A percentile compares a stretch with the other conserved stretches of the same genome.
Evolutionary conservation across 1,140 invertebrate genomes (phyloP).

Genomic region (Physella acuta): DNA sequence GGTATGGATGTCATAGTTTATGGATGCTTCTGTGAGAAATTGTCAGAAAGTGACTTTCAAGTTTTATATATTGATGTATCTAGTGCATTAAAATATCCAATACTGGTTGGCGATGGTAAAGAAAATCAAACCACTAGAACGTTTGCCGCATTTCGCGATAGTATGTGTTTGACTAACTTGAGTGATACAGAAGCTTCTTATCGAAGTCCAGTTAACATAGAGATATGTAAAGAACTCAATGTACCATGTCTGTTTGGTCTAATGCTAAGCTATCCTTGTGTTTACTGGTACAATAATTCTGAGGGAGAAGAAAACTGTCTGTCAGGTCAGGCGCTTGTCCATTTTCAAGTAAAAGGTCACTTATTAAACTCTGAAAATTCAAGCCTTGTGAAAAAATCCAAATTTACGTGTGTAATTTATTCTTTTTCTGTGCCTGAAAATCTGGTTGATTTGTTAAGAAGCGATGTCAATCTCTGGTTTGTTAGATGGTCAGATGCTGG

Average conservation of each 20-base stretch:
- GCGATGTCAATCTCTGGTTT: neutral
- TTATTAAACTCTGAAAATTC: neutral
- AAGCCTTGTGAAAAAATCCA: neutral
- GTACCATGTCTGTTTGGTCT: slow-evolving; percentile 19
- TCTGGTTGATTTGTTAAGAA: neutral
- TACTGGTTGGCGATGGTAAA: neutral
- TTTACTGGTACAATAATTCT: slow-evolving; percentile 13
- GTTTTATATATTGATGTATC: neutral
- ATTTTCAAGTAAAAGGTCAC: slow-evolving; percentile 7
- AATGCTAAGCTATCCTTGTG: slow-evolving; percentile 14
- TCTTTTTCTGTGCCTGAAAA: slow-evolving; percentile 8
- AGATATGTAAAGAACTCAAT: neutral
- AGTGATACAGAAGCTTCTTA: neutral
- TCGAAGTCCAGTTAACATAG: neutral
- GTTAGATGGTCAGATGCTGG: neutral
- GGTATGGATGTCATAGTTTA: slow-evolving; percentile 9
- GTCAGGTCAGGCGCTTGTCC: neutral
- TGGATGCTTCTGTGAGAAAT: neutral
- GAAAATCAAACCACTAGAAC: neutral
- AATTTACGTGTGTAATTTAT: neutral
- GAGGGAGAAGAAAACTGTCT: slow-evolving; percentile 1
- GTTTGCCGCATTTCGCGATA: neutral
- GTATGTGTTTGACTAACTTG: neutral
- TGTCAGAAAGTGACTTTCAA: neutral
- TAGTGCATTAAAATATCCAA: neutral